Evolutionary conservation across 2,797 vertebrate species (phyloP).

Genomic region (Hephaestus fuliginosus): DNA sequence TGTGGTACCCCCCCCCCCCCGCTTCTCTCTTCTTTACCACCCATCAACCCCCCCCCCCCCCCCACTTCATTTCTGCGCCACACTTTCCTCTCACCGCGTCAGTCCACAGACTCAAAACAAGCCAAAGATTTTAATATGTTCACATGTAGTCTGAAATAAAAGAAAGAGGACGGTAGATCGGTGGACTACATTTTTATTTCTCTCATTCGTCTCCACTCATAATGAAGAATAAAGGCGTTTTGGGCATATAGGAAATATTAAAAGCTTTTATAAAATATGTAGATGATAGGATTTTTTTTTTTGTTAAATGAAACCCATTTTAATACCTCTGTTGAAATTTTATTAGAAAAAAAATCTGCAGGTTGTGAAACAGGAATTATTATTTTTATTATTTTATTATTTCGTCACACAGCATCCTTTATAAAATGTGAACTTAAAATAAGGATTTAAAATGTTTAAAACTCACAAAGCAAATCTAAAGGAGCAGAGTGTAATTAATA

Average conservation of each 20-base stretch:
- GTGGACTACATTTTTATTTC: conserved; percentile 52
- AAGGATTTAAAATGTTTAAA: background rate
- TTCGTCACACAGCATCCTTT: background rate
- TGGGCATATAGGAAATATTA: background rate
- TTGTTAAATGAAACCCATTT: background rate
- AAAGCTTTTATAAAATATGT: background rate
- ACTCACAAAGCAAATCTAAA: conserved; percentile 19
- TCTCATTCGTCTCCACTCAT: conserved; percentile 14
- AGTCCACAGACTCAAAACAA: conserved; percentile 87
- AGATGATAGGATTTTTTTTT: background rate
- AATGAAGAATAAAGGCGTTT: background rate
- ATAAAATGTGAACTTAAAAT: conserved; percentile 16
- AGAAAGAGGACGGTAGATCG: conserved; percentile 71
- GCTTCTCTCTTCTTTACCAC: conserved; percentile 41
- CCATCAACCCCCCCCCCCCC: conserved; percentile 23
- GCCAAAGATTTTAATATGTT: conserved; percentile 99
- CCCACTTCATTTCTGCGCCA: conserved; percentile 43
- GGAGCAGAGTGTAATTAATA: background rate
- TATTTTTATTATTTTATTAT: conserved; percentile 2
- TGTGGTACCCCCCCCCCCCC: conserved; percentile 64
- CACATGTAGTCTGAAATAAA: conserved; percentile 98
- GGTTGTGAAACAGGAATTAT: background rate
- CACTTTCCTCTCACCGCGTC: conserved; percentile 56
- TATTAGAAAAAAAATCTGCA: background rate
- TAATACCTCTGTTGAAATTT: too few species aligned